Evolutionary conservation across 2,888 invertebrate species (phyloP).

Genomic region (Dusona sp.): DNA sequence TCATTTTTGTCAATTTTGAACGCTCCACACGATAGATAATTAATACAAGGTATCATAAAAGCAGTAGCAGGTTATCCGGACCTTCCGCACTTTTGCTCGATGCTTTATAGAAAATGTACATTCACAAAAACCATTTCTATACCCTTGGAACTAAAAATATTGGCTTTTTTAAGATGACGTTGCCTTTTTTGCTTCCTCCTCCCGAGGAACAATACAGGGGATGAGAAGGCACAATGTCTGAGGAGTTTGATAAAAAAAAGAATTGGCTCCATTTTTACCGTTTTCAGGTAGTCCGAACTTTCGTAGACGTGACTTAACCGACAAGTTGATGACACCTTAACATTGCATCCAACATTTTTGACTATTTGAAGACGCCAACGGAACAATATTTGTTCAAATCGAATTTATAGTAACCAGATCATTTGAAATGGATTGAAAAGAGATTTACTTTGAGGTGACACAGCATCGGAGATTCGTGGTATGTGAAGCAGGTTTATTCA

Average conservation of each 20-base stretch:
- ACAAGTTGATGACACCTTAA: background rate
- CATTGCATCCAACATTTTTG: background rate
- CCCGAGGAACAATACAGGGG: slow-evolving; percentile 14
- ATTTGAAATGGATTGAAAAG: too few relatives aligned
- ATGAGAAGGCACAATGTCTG: slow-evolving; percentile 32
- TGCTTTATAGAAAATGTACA: slow-evolving; percentile 7
- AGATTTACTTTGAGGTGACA: background rate
- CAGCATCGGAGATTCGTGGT: too few relatives aligned
- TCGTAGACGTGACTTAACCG: background rate
- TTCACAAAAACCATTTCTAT: slow-evolving; percentile 17
- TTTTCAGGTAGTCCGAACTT: background rate
- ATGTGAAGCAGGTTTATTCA: too few relatives aligned
- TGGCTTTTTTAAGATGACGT: slow-evolving; percentile 17
- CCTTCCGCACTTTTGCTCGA: slow-evolving; percentile 39
- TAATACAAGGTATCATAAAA: slow-evolving; percentile 48
- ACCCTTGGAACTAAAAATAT: slow-evolving; percentile 15
- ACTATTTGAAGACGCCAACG: background rate
- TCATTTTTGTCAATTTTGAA: slow-evolving; percentile 69
- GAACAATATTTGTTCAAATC: background rate
- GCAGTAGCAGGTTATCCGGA: slow-evolving; percentile 47
- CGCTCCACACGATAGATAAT: slow-evolving; percentile 66
- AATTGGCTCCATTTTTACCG: background rate
- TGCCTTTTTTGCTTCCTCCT: slow-evolving; percentile 37
- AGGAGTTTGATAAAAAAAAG: slow-evolving; percentile 10
- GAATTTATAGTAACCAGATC: background rate